Evolutionary conservation across 1,140 invertebrate species (phyloP), one percentile per base, ranked within the genome.

Genomic region (Nylanderia fulva): DNA sequence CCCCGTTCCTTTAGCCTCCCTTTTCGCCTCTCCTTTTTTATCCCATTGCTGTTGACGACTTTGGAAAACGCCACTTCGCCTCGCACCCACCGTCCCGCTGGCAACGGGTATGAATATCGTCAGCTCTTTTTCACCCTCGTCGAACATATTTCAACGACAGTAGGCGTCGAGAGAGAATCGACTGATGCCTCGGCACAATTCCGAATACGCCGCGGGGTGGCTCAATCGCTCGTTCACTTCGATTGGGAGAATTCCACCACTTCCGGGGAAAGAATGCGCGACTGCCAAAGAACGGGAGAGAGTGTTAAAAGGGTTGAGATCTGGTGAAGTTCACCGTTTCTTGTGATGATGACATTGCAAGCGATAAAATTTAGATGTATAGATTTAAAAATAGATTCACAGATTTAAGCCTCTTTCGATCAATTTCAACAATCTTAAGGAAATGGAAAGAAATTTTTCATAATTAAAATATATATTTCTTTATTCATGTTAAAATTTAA

Each of bases 91-190:
- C 9, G 3, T 18, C 29, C 54, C 60, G 24, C 33, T 68, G 58
- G 86, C 66, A 84, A 24, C 54, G 84, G 52, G 82, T 91, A 90
- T 92, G 87, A 91, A 91, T 91, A 92, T 91, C 88, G 88, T 92
- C 87, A 91, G 90, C 90, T 89, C 88, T 92, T 91, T 92, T 92
- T 91, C 88, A 91, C 90, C 91, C 90, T 86, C 85, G 88, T 91
- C 91, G 89, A 91, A 91, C 91, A 91, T 86, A 91, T 91, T 90
- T 91, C 88, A 90, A 86, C 88, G 84, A 69, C 86, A 88, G 90
- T 89, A 90, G 79, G 85, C 85, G 69, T 84, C 61, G 83, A 90
- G 89, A 80, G 85, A 79, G 66, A 75, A 72, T 83, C 85, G 88
- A 85, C 71, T 83, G 85, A 89, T 89, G 88, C 60, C 61, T 86